Conservation (phyloP, 2,888 invertebrate species). For the Saturnia japonica region DNA sequence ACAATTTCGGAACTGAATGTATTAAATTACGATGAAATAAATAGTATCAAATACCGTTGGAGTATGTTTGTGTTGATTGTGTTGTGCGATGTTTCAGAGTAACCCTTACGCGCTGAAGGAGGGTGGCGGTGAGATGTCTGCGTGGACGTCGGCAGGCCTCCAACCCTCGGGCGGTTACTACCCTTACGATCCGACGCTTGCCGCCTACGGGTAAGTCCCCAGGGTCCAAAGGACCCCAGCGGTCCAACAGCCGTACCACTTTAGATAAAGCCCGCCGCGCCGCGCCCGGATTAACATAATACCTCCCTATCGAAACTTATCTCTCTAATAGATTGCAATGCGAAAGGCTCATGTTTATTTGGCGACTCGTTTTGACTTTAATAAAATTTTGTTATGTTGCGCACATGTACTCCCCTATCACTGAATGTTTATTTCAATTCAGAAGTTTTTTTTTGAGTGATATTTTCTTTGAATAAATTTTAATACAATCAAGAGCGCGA, state of each 20-base stretch:
- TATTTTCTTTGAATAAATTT: slow-evolving; percentile 29
- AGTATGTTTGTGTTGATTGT: slow-evolving; percentile 50
- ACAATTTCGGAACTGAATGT: not conserved
- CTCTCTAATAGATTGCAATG: slow-evolving; percentile 78
- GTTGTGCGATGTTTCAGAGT: slow-evolving; percentile 85
- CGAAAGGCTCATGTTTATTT: slow-evolving; percentile 76
- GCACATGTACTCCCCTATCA: slow-evolving; percentile 56
- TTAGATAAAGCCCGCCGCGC: slow-evolving; percentile 75
- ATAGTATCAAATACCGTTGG: slow-evolving; percentile 5
- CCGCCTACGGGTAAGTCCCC: slow-evolving; percentile 94
- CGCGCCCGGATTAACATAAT: slow-evolving; percentile 73
- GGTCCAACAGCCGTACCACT: slow-evolving; percentile 67
- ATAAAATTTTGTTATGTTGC: slow-evolving; percentile 65
- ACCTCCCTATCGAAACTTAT: slow-evolving; percentile 73
- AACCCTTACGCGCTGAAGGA: slow-evolving; percentile 95
- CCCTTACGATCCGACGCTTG: slow-evolving; percentile 95
- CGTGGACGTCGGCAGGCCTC: slow-evolving; percentile 94
- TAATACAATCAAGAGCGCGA: slow-evolving; percentile 17
- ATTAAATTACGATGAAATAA: not conserved
- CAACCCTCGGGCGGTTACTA: slow-evolving; percentile 96
- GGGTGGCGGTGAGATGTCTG: slow-evolving; percentile 93
- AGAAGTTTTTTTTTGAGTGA: slow-evolving; percentile 20
- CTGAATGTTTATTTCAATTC: slow-evolving; percentile 18
- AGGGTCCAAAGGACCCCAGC: slow-evolving; percentile 58
- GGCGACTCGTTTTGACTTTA: slow-evolving; percentile 68